Percentiles rank a stretch among this genome's conserved stretches.
phyloP scores from a whole-genome alignment of 2,797 vertebrate genomes.

The Acrocephalus scirpaceus region DNA sequence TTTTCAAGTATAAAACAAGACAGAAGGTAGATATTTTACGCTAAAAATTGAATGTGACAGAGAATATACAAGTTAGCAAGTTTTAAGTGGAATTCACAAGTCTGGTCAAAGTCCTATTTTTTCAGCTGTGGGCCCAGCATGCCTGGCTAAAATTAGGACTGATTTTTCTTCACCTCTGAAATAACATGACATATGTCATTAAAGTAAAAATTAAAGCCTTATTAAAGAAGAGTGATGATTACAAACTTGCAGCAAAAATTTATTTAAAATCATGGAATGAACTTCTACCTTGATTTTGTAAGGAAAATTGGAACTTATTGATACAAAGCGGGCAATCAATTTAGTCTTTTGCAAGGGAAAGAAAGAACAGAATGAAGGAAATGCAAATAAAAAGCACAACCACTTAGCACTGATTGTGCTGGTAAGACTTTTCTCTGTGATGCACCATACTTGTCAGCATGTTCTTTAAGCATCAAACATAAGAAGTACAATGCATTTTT shows the following conservation, averaged over 20 bases:
- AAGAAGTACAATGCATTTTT: not conserved
- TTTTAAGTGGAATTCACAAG: constrained; percentile 16
- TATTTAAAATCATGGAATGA: not conserved
- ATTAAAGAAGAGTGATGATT: not conserved
- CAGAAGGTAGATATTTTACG: not conserved
- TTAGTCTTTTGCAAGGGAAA: not conserved
- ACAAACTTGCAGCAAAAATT: not conserved
- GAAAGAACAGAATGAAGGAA: not conserved
- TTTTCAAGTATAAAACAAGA: not conserved
- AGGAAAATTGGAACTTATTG: not conserved
- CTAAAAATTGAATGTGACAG: not conserved
- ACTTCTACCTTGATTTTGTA: not conserved
- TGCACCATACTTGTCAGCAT: not conserved
- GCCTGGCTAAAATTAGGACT: constrained; percentile 30
- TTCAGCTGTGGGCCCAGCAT: not conserved
- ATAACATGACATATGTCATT: not conserved
- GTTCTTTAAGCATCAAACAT: not conserved
- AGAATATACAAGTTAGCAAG: not conserved
- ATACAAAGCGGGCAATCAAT: not conserved
- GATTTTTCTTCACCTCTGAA: constrained; percentile 38
- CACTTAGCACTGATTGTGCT: not conserved
- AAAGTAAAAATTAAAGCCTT: constrained; percentile 13
- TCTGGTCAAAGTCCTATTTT: constrained; percentile 27
- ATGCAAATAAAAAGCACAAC: not conserved
- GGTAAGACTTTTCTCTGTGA: not conserved